Conservation (phyloP, 1,140 invertebrate genomes). For the Leptopilina boulardi region DNA sequence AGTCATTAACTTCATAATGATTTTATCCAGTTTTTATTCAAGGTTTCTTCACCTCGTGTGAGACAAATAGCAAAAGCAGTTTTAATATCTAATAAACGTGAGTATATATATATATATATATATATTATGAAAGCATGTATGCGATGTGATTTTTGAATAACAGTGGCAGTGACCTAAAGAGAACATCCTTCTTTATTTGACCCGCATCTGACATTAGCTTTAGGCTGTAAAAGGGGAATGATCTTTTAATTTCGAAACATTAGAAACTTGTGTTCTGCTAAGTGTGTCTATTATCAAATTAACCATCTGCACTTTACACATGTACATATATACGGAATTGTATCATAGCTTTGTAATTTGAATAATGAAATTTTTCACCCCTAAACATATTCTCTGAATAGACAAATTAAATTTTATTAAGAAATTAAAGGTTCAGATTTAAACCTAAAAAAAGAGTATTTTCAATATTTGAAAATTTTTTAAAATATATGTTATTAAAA, state of each 20-base stretch:
- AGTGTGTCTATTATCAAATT: neutral
- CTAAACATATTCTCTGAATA: no score
- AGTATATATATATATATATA: no score
- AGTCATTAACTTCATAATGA: no score
- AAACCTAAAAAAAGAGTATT: no score
- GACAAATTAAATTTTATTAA: no score
- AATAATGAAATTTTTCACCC: neutral
- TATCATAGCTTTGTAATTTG: neutral
- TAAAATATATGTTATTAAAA: no score
- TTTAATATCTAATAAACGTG: neutral
- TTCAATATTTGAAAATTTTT: no score
- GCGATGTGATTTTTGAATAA: neutral
- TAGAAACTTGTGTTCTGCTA: neutral
- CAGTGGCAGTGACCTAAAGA: neutral
- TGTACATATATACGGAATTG: neutral
- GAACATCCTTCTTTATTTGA: constrained; percentile 4
- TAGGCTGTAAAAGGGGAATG: neutral
- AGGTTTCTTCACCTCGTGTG: no score
- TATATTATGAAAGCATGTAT: neutral
- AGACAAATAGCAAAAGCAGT: neutral
- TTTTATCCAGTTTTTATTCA: no score
- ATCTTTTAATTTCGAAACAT: neutral
- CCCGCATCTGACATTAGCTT: neutral
- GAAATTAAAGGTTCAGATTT: no score
- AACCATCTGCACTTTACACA: neutral